Evolutionary conservation across 2,113 vertebrate species (phyloP).

Genomic region (Candoia aspera): DNA sequence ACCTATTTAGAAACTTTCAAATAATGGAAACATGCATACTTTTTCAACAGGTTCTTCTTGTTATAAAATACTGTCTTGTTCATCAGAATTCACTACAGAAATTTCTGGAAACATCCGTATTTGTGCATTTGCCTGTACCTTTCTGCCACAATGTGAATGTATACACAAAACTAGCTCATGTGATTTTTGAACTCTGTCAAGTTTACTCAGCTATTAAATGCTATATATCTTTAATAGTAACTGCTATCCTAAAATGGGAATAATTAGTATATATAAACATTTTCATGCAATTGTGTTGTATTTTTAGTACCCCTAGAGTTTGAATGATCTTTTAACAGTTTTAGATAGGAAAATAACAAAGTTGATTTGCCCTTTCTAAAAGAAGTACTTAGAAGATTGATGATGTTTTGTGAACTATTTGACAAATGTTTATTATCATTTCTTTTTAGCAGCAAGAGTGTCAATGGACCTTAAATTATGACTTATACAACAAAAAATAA

Average conservation of each 20-base stretch:
- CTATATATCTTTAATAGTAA: conserved; percentile 4
- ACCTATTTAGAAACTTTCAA: not conserved
- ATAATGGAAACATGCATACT: not conserved
- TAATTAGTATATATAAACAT: conserved; percentile 60
- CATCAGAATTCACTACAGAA: not conserved
- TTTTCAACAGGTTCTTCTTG: not conserved
- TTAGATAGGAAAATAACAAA: conserved; percentile 58
- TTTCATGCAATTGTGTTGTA: conserved; percentile 52
- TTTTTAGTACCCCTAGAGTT: conserved; percentile 54
- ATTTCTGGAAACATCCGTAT: not conserved
- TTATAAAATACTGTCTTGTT: not conserved
- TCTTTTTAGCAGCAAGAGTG: too few species aligned
- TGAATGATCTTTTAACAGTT: conserved; percentile 62
- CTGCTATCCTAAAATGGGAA: conserved; percentile 56
- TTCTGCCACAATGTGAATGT: not conserved
- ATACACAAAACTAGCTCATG: not conserved
- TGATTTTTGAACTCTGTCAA: not conserved
- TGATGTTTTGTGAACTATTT: conserved; percentile 9
- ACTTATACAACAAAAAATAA: too few species aligned
- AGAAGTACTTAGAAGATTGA: conserved; percentile 28
- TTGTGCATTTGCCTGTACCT: not conserved
- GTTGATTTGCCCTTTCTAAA: conserved; percentile 1
- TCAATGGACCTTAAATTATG: too few species aligned
- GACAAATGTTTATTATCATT: conserved; percentile 16
- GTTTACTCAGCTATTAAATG: conserved; percentile 30